phyloP scores from a whole-genome alignment of 1,140 invertebrate genomes.

The Polypedilum vanderplanki region DNA sequence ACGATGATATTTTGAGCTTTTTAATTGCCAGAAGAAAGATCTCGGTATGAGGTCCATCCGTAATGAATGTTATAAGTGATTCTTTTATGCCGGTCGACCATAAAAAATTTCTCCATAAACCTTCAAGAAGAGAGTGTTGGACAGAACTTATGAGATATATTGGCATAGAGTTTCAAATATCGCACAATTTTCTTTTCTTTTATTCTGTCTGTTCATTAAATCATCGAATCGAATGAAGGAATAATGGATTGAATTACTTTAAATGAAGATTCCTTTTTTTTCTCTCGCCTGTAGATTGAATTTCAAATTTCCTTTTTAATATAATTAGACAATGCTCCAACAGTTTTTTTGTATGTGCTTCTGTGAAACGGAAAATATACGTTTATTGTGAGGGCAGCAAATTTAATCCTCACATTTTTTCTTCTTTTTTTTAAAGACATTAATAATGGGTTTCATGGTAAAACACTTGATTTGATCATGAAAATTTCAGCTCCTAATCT shows the following conservation, averaged over 20 bases:
- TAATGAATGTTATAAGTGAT: background rate
- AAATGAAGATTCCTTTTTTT: background rate
- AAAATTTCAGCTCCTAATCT: no score
- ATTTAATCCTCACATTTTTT: no score
- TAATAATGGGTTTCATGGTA: no score
- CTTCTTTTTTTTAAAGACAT: no score
- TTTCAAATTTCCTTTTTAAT: constrained; percentile 14
- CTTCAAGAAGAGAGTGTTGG: background rate
- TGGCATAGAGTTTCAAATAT: constrained; percentile 5
- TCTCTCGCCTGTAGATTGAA: constrained; percentile 1
- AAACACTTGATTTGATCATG: no score
- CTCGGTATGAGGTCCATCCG: background rate
- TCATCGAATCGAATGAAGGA: background rate
- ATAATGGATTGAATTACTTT: background rate
- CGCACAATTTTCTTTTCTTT: background rate
- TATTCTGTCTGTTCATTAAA: background rate
- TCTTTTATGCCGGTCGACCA: background rate
- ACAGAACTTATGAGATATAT: background rate
- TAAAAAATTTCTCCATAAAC: background rate
- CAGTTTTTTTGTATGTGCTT: background rate
- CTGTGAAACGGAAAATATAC: background rate
- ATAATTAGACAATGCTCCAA: background rate
- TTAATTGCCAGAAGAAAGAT: constrained; percentile 17
- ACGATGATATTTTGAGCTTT: background rate
- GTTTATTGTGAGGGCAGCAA: background rate